These are phyloP conservation scores for Aphyosemion australe DNA, from an alignment of 2,113 vertebrate genomes.

Conservation along the genomic window DNA sequence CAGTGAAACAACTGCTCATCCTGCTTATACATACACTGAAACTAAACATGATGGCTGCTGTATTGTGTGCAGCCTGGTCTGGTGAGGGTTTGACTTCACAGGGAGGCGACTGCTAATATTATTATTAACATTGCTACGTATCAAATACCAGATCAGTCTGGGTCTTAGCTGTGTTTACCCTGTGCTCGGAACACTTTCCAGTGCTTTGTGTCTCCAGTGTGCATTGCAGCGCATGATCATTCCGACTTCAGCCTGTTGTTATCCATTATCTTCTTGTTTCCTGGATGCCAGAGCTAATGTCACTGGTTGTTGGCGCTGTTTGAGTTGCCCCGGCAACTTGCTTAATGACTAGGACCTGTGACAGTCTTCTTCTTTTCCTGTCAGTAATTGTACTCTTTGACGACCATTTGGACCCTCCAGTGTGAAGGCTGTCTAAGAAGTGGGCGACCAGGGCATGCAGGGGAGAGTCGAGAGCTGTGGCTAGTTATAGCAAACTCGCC, in stretches of 20 bases:
- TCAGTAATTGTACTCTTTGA: conserved; percentile 52
- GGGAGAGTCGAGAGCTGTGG: conserved; percentile 19
- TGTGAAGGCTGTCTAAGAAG: conserved; percentile 49
- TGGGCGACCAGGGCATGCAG: conserved; percentile 32
- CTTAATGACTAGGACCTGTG: conserved; percentile 55
- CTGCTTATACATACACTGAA: conserved; percentile 1
- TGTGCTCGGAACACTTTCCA: neutral
- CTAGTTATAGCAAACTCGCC: conserved; percentile 19
- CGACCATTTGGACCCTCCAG: conserved; percentile 56
- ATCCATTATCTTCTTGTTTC: conserved; percentile 40
- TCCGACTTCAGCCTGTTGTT: conserved; percentile 17
- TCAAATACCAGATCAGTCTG: conserved; percentile 1
- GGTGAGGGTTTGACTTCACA: neutral
- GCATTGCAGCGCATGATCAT: conserved; percentile 21
- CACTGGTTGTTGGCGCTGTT: conserved; percentile 44
- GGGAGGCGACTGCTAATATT: neutral
- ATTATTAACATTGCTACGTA: neutral
- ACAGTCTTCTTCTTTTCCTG: conserved; percentile 14
- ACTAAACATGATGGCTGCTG: neutral
- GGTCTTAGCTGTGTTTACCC: neutral
- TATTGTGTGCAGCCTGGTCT: neutral
- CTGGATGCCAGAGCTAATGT: conserved; percentile 47
- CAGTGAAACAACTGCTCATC: conserved; percentile 3
- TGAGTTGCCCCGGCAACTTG: conserved; percentile 60
- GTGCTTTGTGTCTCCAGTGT: conserved; percentile 16